Evolutionary conservation across 2,113 vertebrate genomes (phyloP).

Genomic region (Ammospiza caudacuta): DNA sequence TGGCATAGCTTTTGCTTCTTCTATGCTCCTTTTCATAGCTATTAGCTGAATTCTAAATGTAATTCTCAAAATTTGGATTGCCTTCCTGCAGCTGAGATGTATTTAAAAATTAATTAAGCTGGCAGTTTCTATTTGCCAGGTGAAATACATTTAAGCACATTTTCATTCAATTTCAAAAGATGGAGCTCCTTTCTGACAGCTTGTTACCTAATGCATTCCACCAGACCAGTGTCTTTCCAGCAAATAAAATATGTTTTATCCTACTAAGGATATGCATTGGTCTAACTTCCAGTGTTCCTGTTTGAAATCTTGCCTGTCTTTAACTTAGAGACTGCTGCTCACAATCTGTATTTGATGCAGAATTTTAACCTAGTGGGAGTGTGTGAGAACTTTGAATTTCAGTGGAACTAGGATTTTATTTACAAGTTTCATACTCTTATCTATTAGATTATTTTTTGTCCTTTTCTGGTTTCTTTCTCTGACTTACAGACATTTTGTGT

Average conservation of each 20-base stretch:
- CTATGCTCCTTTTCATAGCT: background rate
- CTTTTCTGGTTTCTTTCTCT: background rate
- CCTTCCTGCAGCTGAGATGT: background rate
- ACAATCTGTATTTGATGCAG: background rate
- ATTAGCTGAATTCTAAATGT: background rate
- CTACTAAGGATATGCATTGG: background rate
- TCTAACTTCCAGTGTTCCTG: background rate
- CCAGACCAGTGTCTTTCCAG: background rate
- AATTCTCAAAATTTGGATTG: background rate
- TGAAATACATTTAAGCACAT: background rate
- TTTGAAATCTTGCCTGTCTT: background rate
- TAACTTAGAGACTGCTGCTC: background rate
- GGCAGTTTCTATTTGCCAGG: background rate
- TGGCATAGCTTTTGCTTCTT: background rate
- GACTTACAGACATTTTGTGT: background rate
- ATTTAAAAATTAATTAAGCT: background rate
- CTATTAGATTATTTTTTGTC: background rate
- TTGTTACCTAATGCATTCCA: background rate
- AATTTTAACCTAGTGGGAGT: background rate
- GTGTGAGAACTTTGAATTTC: background rate
- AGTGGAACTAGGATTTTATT: background rate
- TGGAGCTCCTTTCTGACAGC: background rate
- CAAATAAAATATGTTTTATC: background rate
- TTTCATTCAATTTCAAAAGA: constrained; percentile 19
- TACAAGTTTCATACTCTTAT: background rate